These are phyloP conservation scores for Stigmatopora argus DNA, from an alignment of 2,113 vertebrate genomes.

Conservation along the genomic window DNA sequence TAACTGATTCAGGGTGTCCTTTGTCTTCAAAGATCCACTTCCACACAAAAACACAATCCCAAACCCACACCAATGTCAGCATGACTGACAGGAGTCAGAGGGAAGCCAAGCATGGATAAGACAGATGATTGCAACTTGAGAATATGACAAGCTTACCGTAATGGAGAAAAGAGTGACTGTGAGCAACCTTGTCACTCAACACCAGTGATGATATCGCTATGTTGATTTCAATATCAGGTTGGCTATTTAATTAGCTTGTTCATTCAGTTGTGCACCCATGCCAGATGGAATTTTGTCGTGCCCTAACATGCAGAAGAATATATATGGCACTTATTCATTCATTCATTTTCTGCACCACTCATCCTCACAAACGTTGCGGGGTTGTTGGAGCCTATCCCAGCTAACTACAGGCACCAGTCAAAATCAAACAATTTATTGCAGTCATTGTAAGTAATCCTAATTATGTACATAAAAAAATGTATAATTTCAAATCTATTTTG, in stretches of 20 bases:
- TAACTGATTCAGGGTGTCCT: no score
- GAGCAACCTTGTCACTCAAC: conserved; percentile 22
- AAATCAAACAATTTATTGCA: no score
- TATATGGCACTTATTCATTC: no score
- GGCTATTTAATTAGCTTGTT: not conserved
- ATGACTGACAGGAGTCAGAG: conserved; percentile 39
- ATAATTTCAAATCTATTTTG: no score
- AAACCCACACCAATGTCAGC: not conserved
- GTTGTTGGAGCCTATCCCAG: no score
- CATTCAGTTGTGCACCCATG: not conserved
- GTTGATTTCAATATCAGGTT: not conserved
- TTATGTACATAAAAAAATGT: no score
- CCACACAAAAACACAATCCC: not conserved
- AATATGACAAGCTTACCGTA: conserved; percentile 41
- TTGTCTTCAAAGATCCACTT: not conserved
- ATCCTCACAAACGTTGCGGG: no score
- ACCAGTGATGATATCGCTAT: conserved; percentile 7
- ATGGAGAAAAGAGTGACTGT: conserved; percentile 11
- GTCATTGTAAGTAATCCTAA: no score
- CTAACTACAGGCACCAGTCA: no score
- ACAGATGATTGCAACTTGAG: conserved; percentile 35
- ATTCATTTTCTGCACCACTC: no score
- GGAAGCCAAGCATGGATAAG: conserved; percentile 29
- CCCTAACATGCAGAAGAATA: not conserved
- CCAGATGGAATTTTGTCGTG: not conserved